Base-by-base conservation (phyloP, 92 coral and sea anemone species). In the Hydrozoanthus gracilis region DNA sequence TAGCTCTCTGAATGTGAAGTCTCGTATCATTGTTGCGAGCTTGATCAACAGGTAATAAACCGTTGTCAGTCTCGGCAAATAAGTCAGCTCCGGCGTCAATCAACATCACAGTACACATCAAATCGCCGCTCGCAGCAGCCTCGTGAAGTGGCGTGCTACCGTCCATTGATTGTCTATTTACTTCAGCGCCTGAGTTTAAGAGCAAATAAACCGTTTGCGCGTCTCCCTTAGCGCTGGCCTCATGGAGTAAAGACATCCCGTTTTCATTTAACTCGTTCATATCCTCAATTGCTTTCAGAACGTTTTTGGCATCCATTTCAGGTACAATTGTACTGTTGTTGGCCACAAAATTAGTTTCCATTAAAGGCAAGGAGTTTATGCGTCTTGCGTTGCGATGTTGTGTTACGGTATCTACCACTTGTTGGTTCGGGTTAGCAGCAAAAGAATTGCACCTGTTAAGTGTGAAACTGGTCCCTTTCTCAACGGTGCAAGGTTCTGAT, bases 81-180 rank as follows among this genome's bases (percentile, higher is more conserved):
- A 93, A 80, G 89, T 97, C 99, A 7, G 99, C 99, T 2, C 98
- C 98, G 61, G 84, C 91, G 70, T 90, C 91, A 64, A 97, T 87
- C 75, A 97, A 79, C 73, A 97, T 69, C 27, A 90, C 73, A 0
- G 96, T 88, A 51, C 94, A 89, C 6, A 87, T 91, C 7, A 88
- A 50, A 18, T 87, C 88, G 17, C 98, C 98, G 6, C 95, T 88
- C 44, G 82, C 78, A 8, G 90, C 99, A 12, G 99, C 99, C 68
- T 94, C 99, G 48, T 97, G 99, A 4, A 97, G 82, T 1, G 99
- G 98, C 5, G 97, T 95, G 87, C 98, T 95, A 14, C 99, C 99
- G 79, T 93, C 89, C 58, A 93, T 50, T n/a, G 98, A 90, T 77
- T 95, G 99, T 73, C 95, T 87, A 79, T 97, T 97, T 45, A 97